Conservation (phyloP, 2,888 invertebrate species). For the Trisateles emortualis region DNA sequence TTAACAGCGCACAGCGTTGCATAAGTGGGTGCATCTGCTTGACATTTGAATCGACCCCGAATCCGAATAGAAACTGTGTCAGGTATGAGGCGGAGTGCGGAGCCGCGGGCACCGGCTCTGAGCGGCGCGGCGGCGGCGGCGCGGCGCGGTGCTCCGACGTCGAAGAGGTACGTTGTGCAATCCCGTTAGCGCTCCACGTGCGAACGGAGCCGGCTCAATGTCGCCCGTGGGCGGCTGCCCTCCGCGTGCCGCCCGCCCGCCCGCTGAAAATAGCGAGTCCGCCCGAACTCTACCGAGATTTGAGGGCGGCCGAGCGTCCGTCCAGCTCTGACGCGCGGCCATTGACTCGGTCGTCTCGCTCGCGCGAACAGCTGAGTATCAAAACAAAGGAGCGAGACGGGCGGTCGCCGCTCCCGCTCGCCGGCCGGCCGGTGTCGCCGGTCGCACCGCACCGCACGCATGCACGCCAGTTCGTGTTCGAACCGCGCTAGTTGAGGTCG, state of each 20-base stretch:
- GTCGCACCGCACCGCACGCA: constrained; percentile 65
- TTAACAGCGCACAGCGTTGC: constrained; percentile 77
- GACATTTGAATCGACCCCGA: constrained; percentile 87
- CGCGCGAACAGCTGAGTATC: constrained; percentile 85
- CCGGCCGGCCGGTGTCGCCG: constrained; percentile 85
- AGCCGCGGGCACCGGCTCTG: constrained; percentile 58
- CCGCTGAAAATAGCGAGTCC: constrained; percentile 72
- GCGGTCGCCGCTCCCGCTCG: constrained; percentile 82
- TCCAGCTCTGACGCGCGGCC: constrained; percentile 65
- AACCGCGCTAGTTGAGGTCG: constrained; percentile 80
- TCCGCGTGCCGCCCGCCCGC: constrained; percentile 60
- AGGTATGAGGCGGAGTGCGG: constrained; percentile 69
- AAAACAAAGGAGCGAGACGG: constrained; percentile 87
- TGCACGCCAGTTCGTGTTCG: constrained; percentile 83
- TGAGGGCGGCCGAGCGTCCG: constrained; percentile 60
- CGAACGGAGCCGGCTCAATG: constrained; percentile 81
- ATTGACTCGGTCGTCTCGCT: constrained; percentile 59
- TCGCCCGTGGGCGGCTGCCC: constrained; percentile 80
- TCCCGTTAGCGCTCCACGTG: constrained; percentile 84
- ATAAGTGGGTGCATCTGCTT: constrained; percentile 85
- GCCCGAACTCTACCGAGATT: constrained; percentile 59
- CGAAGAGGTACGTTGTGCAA: constrained; percentile 81
- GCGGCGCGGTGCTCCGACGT: constrained; percentile 44
- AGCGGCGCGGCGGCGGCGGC: constrained; percentile 42
- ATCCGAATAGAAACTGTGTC: constrained; percentile 87